Evolutionary conservation across 2,797 vertebrate genomes (phyloP).

Genomic region (Platalea minor): DNA sequence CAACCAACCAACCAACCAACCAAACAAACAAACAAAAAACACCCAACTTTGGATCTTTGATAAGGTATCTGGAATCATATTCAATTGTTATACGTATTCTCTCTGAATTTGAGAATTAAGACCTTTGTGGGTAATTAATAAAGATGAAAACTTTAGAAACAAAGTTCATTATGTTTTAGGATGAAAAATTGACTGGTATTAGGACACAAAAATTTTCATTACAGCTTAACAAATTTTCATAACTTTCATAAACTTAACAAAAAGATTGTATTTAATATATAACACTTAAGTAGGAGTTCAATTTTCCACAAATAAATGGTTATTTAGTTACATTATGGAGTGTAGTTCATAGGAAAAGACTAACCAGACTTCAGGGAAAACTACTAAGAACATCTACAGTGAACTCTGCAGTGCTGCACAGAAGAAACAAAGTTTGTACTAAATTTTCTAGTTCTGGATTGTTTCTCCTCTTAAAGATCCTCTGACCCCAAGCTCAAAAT

Average conservation of each 20-base stretch:
- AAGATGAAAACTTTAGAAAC: background rate
- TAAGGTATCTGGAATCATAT: background rate
- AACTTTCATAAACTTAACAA: background rate
- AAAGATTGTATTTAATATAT: background rate
- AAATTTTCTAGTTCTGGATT: background rate
- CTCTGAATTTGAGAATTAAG: background rate
- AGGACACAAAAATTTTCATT: background rate
- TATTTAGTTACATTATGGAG: background rate
- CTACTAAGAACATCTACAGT: background rate
- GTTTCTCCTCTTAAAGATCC: background rate
- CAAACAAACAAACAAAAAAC: background rate
- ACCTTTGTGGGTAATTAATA: background rate
- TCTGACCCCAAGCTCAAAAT: background rate
- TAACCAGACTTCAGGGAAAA: background rate
- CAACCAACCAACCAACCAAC: background rate
- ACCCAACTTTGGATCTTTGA: background rate
- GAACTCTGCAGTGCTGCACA: background rate
- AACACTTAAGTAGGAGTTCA: background rate
- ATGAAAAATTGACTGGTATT: background rate
- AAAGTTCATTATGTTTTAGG: background rate
- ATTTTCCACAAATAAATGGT: background rate
- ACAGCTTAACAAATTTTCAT: background rate
- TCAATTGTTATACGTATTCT: background rate
- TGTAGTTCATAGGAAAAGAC: background rate
- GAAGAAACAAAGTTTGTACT: background rate